Conservation (phyloP, 2,888 invertebrate genomes). For the Ochropacha duplaris region DNA sequence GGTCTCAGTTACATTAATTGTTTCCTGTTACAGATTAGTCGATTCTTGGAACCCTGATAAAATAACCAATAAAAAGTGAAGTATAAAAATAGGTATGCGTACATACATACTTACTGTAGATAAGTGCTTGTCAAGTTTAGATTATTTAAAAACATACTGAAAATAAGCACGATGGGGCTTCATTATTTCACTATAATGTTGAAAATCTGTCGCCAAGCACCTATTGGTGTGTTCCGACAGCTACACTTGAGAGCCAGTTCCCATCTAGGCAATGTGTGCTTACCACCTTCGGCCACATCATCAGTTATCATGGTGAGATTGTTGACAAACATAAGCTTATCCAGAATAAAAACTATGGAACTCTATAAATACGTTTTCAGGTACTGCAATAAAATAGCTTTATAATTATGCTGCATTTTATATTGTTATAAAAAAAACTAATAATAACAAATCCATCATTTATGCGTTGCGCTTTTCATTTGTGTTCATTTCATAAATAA, state of each 20-base stretch:
- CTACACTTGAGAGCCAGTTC: too few species aligned
- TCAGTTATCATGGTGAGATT: too few species aligned
- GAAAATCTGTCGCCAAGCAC: too few species aligned
- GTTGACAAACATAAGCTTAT: too few species aligned
- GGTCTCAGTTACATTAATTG: slow-evolving; percentile 24
- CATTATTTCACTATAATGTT: too few species aligned
- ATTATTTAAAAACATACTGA: too few species aligned
- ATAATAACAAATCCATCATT: slow-evolving; percentile 26
- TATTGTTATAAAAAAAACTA: slow-evolving; percentile 41
- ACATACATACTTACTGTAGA: not conserved
- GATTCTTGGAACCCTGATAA: slow-evolving; percentile 56
- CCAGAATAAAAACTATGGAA: too few species aligned
- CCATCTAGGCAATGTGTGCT: too few species aligned
- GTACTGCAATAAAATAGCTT: slow-evolving; percentile 28
- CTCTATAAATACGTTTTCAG: not conserved
- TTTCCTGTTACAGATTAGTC: slow-evolving; percentile 58
- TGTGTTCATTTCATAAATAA: slow-evolving; percentile 18
- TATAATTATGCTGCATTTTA: slow-evolving; percentile 36
- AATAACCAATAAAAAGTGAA: slow-evolving; percentile 34
- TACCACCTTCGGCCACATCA: too few species aligned
- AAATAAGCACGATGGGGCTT: too few species aligned
- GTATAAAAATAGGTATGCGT: not conserved
- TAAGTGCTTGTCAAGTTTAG: not conserved
- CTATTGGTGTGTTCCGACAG: too few species aligned
- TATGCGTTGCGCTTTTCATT: slow-evolving; percentile 28